These are phyloP conservation scores for Nesogale talazaci DNA, from an alignment of 2,113 vertebrate genomes.

Conservation along the genomic window DNA sequence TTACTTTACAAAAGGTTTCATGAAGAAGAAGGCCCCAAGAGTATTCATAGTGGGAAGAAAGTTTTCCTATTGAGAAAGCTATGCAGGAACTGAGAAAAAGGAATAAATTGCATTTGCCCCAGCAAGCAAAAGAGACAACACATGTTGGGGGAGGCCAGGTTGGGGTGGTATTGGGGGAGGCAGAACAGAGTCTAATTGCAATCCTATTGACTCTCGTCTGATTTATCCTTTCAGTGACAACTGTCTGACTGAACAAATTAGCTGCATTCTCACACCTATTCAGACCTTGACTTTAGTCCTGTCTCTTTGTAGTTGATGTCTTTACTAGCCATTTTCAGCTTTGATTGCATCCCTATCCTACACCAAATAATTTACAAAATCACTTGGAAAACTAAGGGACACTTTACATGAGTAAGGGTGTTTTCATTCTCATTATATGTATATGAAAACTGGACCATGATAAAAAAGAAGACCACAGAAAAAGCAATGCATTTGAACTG, in stretches of 20 bases:
- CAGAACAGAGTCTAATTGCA: neutral
- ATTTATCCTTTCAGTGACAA: neutral
- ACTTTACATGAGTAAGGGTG: no score
- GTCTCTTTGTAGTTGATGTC: neutral
- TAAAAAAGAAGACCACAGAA: no score
- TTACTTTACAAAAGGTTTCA: neutral
- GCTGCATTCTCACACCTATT: neutral
- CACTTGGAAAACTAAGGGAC: no score
- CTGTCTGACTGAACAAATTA: neutral
- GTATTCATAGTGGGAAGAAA: neutral
- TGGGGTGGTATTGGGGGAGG: no score
- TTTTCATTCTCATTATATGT: no score
- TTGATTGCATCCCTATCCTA: neutral
- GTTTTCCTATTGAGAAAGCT: neutral
- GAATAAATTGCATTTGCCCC: neutral
- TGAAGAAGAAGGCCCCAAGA: neutral
- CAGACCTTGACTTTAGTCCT: neutral
- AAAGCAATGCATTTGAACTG: no score
- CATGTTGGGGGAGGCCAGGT: no score
- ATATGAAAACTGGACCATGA: no score
- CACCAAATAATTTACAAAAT: no score
- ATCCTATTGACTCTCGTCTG: neutral
- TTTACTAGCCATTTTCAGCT: neutral
- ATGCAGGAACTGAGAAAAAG: neutral
- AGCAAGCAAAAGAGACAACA: conserved; percentile 6